A percentile compares a stretch with the other conserved stretches of the same genome.
Conservation (phyloP, 2,888 invertebrate genomes). For the Criorhina ranunculi region DNA sequence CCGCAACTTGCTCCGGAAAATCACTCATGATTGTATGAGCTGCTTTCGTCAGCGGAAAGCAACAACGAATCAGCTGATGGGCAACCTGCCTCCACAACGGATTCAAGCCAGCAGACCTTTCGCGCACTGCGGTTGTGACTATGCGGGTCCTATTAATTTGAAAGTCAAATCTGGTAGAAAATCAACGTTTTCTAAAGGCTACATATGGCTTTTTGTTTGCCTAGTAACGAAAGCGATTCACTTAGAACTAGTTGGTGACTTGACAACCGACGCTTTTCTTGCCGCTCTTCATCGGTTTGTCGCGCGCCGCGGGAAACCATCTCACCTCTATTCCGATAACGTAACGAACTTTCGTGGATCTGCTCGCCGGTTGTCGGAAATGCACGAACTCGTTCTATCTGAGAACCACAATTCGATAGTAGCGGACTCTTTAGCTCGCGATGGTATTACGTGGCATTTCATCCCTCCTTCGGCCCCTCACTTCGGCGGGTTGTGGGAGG, state of each 20-base stretch:
- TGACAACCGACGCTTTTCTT: constrained; percentile 41
- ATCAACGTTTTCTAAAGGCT: constrained; percentile 32
- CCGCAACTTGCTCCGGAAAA: constrained; percentile 1
- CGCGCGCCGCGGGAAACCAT: constrained; percentile 50
- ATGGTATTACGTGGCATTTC: constrained; percentile 62
- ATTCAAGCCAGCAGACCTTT: constrained; percentile 35
- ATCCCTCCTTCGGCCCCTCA: constrained; percentile 60
- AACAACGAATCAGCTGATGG: constrained; percentile 25
- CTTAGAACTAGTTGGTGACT: constrained; percentile 53
- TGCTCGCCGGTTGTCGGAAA: too few relatives aligned
- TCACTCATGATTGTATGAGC: not conserved
- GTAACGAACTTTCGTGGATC: constrained; percentile 61
- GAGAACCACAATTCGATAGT: constrained; percentile 19
- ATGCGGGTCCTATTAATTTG: constrained; percentile 45
- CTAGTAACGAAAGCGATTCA: constrained; percentile 43
- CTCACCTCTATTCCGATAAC: constrained; percentile 53
- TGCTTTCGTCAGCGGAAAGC: constrained; percentile 32
- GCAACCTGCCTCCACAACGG: constrained; percentile 31
- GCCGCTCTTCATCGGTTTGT: constrained; percentile 54
- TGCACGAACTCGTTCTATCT: constrained; percentile 20
- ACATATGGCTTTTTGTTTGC: constrained; percentile 55
- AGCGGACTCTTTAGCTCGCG: constrained; percentile 50
- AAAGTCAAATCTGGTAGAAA: constrained; percentile 31
- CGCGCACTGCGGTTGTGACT: constrained; percentile 43
- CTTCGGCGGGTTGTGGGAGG: constrained; percentile 64